A percentile compares a stretch with the other conserved stretches of the same genome.
phyloP scores from a whole-genome alignment of 2,113 vertebrate species.

The Coturnix japonica region DNA sequence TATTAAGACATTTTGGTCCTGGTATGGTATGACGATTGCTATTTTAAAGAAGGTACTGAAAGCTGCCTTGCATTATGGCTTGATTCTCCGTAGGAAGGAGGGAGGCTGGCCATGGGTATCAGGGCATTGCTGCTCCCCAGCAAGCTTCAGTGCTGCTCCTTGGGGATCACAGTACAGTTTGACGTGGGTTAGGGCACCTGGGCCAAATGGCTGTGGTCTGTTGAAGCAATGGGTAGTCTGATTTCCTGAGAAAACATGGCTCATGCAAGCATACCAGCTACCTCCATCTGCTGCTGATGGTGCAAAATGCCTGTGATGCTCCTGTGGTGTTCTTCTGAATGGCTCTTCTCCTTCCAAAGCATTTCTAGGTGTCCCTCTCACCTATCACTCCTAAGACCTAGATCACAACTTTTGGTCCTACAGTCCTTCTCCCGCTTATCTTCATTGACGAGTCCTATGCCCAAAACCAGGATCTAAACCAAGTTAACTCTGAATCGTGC shows the following conservation, averaged over 20 bases:
- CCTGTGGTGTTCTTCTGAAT: not conserved
- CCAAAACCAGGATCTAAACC: not conserved
- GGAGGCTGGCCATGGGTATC: not conserved
- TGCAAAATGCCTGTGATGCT: not conserved
- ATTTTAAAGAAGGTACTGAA: not conserved
- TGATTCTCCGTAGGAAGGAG: constrained; percentile 1
- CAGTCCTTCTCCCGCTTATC: not conserved
- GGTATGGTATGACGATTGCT: not conserved
- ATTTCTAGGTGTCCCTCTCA: not conserved
- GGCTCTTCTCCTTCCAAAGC: not conserved
- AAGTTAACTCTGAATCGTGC: not conserved
- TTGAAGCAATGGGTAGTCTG: not conserved
- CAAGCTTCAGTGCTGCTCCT: not conserved
- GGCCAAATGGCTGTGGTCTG: not conserved
- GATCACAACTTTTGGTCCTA: not conserved
- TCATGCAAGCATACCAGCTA: not conserved
- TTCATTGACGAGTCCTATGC: not conserved
- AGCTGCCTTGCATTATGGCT: constrained; percentile 53
- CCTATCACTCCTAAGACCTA: not conserved
- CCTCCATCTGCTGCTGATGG: not conserved
- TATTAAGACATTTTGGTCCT: constrained; percentile 56
- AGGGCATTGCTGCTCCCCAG: not conserved
- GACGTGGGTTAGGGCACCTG: not conserved
- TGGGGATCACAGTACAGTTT: rapidly evolving
- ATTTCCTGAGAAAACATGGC: not conserved